Evolutionary conservation across 2,888 invertebrate genomes (phyloP).

Genomic region (Hanleya hanleyi): DNA sequence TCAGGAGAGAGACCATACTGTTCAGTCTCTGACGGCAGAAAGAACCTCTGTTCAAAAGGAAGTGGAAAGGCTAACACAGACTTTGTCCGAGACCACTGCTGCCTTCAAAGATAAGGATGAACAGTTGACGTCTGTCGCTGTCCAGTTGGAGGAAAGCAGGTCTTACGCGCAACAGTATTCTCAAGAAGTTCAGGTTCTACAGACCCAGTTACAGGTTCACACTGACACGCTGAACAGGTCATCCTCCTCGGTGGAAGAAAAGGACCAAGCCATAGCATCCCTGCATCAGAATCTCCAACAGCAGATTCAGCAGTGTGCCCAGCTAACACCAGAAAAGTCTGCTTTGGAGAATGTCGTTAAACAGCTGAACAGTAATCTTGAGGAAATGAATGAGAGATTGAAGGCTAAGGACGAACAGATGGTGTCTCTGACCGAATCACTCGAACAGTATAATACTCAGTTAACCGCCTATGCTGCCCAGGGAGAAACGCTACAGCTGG

Average conservation of each 20-base stretch:
- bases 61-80: no score
- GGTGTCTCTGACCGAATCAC: background rate
- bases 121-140: no score
- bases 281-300: background rate
- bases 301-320: no score
- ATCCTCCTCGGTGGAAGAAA: background rate
- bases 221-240: no score
- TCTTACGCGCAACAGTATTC: no score
- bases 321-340: background rate
- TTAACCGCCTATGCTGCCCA: background rate
- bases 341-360: constrained; percentile 7
- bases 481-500: background rate
- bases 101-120: no score
- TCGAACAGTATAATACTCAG: background rate
- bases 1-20: constrained; percentile 25
- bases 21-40: constrained; percentile 32
- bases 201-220: no score
- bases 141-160: no score
- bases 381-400: constrained; percentile 23
- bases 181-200: no score
- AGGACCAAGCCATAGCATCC: background rate
- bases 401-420: constrained; percentile 45
- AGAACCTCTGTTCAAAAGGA: no score
- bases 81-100: no score
- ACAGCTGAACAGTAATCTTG: constrained; percentile 10